phyloP scores from a whole-genome alignment of 2,888 invertebrate species.

The Omphaloscelis lunosa region DNA sequence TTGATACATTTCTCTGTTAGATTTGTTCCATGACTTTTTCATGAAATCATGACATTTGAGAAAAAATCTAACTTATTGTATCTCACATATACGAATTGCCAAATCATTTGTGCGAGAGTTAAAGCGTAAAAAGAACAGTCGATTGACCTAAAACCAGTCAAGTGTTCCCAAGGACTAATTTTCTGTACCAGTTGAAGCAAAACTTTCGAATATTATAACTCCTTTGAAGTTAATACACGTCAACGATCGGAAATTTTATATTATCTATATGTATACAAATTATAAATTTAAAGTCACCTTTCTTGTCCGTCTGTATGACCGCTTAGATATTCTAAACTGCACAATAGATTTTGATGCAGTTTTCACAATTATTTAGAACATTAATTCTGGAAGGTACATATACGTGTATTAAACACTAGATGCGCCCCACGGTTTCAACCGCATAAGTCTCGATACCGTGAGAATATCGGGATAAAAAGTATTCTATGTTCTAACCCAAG shows the following conservation, averaged over 20 bases:
- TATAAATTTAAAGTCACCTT: not conserved
- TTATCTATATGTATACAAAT: not conserved
- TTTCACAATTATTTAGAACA: not conserved
- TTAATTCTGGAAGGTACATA: not conserved
- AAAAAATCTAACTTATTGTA: not conserved
- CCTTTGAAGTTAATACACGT: conserved; percentile 36
- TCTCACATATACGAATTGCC: not conserved
- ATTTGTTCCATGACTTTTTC: too few species aligned
- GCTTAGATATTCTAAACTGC: not conserved
- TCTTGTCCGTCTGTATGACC: not conserved
- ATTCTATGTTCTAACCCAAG: too few species aligned
- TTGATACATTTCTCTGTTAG: too few species aligned
- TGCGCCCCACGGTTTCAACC: too few species aligned
- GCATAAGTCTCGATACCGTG: too few species aligned
- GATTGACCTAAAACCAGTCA: conserved; percentile 30
- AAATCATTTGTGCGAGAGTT: not conserved
- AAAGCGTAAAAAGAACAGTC: conserved; percentile 23
- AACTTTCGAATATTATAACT: conserved; percentile 39
- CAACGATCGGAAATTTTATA: conserved; percentile 36
- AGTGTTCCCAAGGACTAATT: conserved; percentile 36
- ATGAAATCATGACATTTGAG: too few species aligned
- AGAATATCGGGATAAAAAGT: too few species aligned
- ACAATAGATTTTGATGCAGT: not conserved
- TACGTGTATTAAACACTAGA: not conserved
- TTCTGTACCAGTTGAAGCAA: conserved; percentile 41